Base-by-base conservation (phyloP, 2,797 vertebrate species). In the Gallinago stenura region DNA sequence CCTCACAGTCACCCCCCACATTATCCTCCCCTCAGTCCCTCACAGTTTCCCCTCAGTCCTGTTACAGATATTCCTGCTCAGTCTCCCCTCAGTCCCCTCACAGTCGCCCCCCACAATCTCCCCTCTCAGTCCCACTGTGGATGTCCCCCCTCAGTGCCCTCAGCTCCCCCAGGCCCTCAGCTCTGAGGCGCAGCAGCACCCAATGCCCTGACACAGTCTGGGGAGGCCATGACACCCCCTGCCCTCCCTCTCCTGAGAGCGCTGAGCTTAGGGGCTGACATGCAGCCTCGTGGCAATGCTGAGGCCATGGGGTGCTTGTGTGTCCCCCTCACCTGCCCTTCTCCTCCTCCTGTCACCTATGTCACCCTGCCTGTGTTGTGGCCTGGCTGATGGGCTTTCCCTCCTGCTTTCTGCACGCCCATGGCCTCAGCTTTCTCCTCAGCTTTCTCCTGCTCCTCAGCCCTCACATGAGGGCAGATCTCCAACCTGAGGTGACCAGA, bases 271-370 rank as follows among this genome's bases (percentile, higher is more conserved):
- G 39, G 3, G 15, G 7, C 21, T 54, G 61, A 43, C 41, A 8
- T 0, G 6, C 30, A 28, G 46, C 48, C 35, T 30, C 4, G 1
- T 5, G 26, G 35, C 1, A 2, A 41, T 0, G 3, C 26, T 8
- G 65, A 51, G 6, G 17, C 70, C 16, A 5, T 13, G 16, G 48
- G 16, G 31, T 45, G 37, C 19, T 45, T 8, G 19, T 57, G 11
- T 57, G 9, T 13, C 35, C 30, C 53, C 43, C 8, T 21, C 3
- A 9, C 41, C 60, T 8, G 6, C 16, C 16, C 35, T 50, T 30
- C 28, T 30, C n/a, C 62, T 45, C n/a, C 13, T 5, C 1, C 35
- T 2, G 15, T 22, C 46, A 33, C 66, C 17, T 15, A 3, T 3
- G 30, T 37, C 37, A 37, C 19, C 46, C 16, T 54, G 28, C 57